Evolutionary conservation across 2,888 invertebrate species (phyloP).

Genomic region (Deroplatys truncata): DNA sequence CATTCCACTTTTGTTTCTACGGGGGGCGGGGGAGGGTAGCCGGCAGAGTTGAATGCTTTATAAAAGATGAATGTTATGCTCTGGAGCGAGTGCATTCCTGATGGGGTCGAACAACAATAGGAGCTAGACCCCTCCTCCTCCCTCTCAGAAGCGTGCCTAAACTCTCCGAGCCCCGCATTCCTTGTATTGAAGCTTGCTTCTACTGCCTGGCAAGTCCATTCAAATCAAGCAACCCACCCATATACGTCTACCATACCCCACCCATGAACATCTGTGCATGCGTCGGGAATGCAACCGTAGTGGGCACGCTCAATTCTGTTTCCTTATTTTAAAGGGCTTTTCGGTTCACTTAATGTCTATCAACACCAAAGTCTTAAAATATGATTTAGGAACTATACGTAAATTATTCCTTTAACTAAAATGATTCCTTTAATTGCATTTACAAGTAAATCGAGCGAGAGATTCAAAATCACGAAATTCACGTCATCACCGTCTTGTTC

Average conservation of each 20-base stretch:
- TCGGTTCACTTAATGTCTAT: no score
- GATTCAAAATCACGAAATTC: no score
- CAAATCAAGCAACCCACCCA: neutral
- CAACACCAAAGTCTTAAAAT: no score
- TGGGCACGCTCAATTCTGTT: neutral
- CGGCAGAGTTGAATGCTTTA: neutral
- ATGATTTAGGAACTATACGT: no score
- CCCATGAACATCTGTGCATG: neutral
- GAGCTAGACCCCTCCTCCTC: neutral
- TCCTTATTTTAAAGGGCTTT: no score
- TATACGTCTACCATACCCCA: neutral
- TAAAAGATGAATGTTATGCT: neutral
- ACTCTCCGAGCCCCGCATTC: neutral
- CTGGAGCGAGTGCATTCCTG: neutral
- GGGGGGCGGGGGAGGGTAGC: no score
- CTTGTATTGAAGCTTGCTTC: neutral
- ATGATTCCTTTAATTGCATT: no score
- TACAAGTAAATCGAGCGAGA: no score
- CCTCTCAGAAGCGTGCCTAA: neutral
- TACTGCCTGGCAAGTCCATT: neutral
- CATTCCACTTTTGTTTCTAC: neutral
- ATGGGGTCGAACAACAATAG: constrained; percentile 8
- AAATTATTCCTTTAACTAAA: no score
- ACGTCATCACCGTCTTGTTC: no score
- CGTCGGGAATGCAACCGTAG: no score